Evolutionary conservation across 1,140 invertebrate species (phyloP).

Genomic region (Drosophila miranda): DNA sequence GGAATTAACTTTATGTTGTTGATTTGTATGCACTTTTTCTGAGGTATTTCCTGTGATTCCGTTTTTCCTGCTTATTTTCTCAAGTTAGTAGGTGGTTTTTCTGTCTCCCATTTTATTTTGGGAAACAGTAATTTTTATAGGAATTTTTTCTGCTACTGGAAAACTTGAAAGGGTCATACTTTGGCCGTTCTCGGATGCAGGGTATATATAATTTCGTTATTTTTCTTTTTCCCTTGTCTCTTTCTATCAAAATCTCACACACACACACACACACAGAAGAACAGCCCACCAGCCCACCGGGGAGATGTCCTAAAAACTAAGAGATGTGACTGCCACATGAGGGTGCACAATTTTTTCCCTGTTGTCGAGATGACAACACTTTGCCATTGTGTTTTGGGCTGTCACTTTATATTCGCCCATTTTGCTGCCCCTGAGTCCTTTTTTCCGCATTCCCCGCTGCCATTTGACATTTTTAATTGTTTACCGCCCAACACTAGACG

Average conservation of each 20-base stretch:
- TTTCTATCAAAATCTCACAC: background rate
- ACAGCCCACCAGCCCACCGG: background rate
- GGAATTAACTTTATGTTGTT: too few species aligned
- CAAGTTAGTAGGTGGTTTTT: too few species aligned
- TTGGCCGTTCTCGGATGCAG: too few species aligned
- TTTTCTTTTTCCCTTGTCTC: background rate
- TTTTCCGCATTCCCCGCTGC: background rate
- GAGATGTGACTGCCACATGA: constrained; percentile 60
- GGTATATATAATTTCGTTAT: too few species aligned
- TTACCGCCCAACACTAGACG: constrained; percentile 52
- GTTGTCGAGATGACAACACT: constrained; percentile 29
- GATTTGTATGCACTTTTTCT: too few species aligned
- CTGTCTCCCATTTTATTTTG: too few species aligned
- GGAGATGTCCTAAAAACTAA: constrained; percentile 72
- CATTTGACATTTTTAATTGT: constrained; percentile 75
- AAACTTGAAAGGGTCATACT: too few species aligned
- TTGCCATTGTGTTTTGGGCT: constrained; percentile 19
- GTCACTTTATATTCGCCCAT: constrained; percentile 42
- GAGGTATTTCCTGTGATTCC: too few species aligned
- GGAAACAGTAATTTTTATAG: too few species aligned
- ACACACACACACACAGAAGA: background rate
- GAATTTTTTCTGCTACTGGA: too few species aligned
- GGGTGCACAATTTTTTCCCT: constrained; percentile 57
- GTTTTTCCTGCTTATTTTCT: too few species aligned
- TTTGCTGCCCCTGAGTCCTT: constrained; percentile 8